Conservation (phyloP, 1,140 invertebrate species). For the Drosophila equinoxialis region DNA sequence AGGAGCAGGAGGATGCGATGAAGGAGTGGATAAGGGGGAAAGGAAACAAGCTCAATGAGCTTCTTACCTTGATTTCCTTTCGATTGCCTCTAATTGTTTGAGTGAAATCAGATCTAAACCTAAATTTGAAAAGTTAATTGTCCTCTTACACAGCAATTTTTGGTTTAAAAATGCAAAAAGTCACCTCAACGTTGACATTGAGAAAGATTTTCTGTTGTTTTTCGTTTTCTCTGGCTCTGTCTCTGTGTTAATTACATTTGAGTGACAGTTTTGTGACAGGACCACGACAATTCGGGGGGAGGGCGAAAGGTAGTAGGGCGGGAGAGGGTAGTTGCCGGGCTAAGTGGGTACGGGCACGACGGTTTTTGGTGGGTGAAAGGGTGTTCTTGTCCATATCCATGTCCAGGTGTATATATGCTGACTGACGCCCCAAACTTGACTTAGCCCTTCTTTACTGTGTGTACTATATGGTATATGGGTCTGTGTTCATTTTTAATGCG, state of each 20-base stretch:
- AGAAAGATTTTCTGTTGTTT: slow-evolving; percentile 51
- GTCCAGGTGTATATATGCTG: neutral
- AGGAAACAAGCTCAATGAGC: slow-evolving; percentile 10
- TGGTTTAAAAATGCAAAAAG: slow-evolving; percentile 60
- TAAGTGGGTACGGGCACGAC: slow-evolving; percentile 27
- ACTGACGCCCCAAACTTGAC: slow-evolving; percentile 43
- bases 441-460: slow-evolving; percentile 34
- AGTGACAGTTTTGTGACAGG: slow-evolving; percentile 82
- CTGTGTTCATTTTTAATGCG: slow-evolving; percentile 73
- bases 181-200: slow-evolving; percentile 43
- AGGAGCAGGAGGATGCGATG: too few relatives aligned
- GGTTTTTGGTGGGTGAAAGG: slow-evolving; percentile 66
- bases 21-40: neutral
- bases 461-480: slow-evolving; percentile 8
- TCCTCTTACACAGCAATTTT: slow-evolving; percentile 54
- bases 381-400: slow-evolving; percentile 57
- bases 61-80: slow-evolving; percentile 1
- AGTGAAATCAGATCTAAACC: slow-evolving; percentile 39
- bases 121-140: slow-evolving; percentile 65
- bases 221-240: neutral
- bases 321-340: slow-evolving; percentile 11
- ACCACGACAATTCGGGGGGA: slow-evolving; percentile 33
- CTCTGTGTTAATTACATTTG: slow-evolving; percentile 77
- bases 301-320: neutral
- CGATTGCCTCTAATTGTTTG: slow-evolving; percentile 60